Evolutionary conservation across 2,888 invertebrate species (phyloP), one percentile per base, ranked within the genome.

Genomic region (Elgonia sp.): DNA sequence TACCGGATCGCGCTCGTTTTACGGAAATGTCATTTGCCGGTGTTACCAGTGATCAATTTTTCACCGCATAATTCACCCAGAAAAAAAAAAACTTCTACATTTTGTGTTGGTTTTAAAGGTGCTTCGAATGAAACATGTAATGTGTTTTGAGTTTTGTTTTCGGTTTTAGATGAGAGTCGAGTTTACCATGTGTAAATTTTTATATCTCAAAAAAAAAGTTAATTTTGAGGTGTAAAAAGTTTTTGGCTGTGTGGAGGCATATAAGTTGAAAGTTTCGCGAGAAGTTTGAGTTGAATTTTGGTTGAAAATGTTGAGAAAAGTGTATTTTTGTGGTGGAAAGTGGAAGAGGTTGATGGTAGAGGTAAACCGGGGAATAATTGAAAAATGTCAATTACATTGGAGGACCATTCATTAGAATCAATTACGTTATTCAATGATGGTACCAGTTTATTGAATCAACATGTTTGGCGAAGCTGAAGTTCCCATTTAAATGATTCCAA

Each of bases 11-110:
- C 63, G 57, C 69, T 70, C 46, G 53, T 76, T 67, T 73, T 77
- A 72, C 69, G 67, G 85, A 89, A 88, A 89, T 86, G 90, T 89
- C 89, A 88, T 20, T 70, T 29, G 40, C 79, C 62, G 69, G 73
- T 80, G 63, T 79, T 20, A 9, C 14, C 14, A 76, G 85, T 55
- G 63, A 63, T 39, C 8, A 53, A 1, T 62, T 69, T 53, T 63
- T 37, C 10, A 14, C 21, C 40, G 9, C 40, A 14, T 46, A 3
- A 69, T 12, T 12, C 7, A 12, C 4, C 16, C 9, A 53, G 29
- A 69, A 4, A 29, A 46, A 69, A 65, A 40, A 42, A 65, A 5
- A 10, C 12, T 3, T 2, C 16, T n/a, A 14, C 8, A 62, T n/a
- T 53, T 16, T 53, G 62, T 39, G 62, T 62, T 63, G n/a, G 14